These are phyloP conservation scores for Neoarius graeffei DNA, from an alignment of 2,113 vertebrate species.

Conservation along the genomic window DNA sequence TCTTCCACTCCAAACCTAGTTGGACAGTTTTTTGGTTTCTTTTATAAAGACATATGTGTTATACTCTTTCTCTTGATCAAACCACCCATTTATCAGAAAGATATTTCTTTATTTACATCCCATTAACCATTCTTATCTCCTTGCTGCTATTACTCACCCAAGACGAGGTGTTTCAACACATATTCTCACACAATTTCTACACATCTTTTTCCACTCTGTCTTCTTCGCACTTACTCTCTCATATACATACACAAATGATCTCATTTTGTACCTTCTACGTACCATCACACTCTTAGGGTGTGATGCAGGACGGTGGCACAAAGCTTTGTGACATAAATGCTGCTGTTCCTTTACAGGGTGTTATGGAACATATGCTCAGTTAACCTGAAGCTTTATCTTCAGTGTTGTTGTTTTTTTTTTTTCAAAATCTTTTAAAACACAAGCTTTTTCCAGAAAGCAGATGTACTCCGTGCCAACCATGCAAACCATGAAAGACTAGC, in stretches of 20 bases:
- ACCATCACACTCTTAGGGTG: slow-evolving; percentile 22
- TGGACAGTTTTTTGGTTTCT: background rate
- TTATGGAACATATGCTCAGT: slow-evolving; percentile 12
- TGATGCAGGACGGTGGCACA: slow-evolving; percentile 10
- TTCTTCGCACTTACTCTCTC: background rate
- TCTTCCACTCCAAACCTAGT: slow-evolving; percentile 25
- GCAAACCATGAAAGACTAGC: slow-evolving; percentile 15
- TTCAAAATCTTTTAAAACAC: background rate
- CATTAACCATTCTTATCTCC: slow-evolving; percentile 46
- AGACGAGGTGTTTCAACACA: slow-evolving; percentile 53
- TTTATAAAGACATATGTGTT: slow-evolving; percentile 15
- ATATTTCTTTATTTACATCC: slow-evolving; percentile 38
- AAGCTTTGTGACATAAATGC: slow-evolving; percentile 23
- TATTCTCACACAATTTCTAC: slow-evolving; percentile 35
- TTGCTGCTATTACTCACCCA: slow-evolving; percentile 48
- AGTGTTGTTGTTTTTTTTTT: background rate
- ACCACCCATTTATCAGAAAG: slow-evolving; percentile 27
- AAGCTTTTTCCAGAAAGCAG: background rate
- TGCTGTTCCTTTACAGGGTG: slow-evolving; percentile 5
- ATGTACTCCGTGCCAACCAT: background rate
- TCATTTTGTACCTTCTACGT: slow-evolving; percentile 9
- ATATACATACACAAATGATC: background rate
- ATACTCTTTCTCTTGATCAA: background rate
- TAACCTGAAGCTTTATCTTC: background rate
- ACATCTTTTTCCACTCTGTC: slow-evolving; percentile 23